Evolutionary conservation across 2,797 vertebrate species (phyloP), one percentile per base, ranked within the genome.

Genomic region (Buceros bicornis): DNA sequence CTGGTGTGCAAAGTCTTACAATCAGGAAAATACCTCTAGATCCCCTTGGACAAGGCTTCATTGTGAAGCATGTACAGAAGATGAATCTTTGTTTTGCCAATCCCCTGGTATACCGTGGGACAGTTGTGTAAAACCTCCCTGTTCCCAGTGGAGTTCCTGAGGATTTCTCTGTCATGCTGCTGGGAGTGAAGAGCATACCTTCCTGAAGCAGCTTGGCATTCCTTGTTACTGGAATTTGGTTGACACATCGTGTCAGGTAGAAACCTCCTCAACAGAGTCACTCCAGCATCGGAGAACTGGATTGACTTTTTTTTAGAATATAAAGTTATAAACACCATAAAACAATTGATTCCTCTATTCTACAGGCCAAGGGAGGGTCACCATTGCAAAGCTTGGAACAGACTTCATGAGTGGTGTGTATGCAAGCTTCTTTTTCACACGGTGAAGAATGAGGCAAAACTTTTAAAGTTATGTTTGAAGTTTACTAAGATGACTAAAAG

Each of bases 401-500:
- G 65, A 33, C 29, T 82, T 40, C 18, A 2, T 50, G 40, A 53
- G 56, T 71, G 21, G 11, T 82, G 11, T 82, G 28, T 47, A 31
- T 0, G 1, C 24, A 54, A 71, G 43, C 40, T 81, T 81, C 86
- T 85, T 60, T 70, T 95, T 72, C 37, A 45, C 33, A 57, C 26
- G 42, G 85, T 61, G 82, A 85, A 85, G 92, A 94, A 60, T 22
- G 16, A 82, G 31, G 45, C 11, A 51, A 74, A 80, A 71, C 21
- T 83, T 73, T 25, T 69, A 53, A 86, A 74, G 13, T 51, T 82
- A 18, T 6, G 6, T 60, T 82, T 89, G 64, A 93, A 90, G 53
- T 53, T 92, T 70, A 65, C 56, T 73, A 37, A 73, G 45, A 81
- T 82, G 72, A 67, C 50, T 79, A 65, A 92, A 91, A 95, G n/a